These are phyloP conservation scores for Labeo catla DNA, from an alignment of 2,113 vertebrate species.

Conservation along the genomic window DNA sequence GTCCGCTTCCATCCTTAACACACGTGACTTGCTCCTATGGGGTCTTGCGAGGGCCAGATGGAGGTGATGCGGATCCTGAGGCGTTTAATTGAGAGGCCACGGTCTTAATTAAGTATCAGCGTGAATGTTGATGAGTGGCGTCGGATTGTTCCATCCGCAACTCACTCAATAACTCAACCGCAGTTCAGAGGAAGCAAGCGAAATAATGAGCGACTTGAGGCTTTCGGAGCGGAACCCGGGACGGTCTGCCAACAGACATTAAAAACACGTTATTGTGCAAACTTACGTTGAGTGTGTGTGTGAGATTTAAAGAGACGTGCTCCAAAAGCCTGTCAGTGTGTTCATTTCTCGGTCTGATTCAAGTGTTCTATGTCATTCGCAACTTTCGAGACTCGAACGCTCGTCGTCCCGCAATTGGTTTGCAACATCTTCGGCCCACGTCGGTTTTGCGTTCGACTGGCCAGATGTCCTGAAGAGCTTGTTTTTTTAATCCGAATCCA, in stretches of 20 bases:
- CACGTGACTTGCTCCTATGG: constrained; percentile 4
- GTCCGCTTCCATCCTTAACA: constrained; percentile 53
- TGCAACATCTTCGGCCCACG: constrained; percentile 26
- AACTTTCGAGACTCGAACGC: constrained; percentile 2
- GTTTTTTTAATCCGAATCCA: constrained; percentile 36
- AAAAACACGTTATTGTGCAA: constrained; percentile 51
- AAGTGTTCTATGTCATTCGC: constrained; percentile 31
- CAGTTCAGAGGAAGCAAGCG: constrained; percentile 49
- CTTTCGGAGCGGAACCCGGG: constrained; percentile 40
- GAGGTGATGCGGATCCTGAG: background rate
- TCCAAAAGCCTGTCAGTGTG: constrained; percentile 37
- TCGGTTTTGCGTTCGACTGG: constrained; percentile 26
- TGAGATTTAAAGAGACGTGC: constrained; percentile 10
- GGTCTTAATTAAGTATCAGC: constrained; percentile 39
- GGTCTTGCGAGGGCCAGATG: background rate
- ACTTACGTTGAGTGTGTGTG: background rate
- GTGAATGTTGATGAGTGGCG: constrained; percentile 40
- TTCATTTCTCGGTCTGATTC: constrained; percentile 22
- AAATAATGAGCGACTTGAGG: constrained; percentile 52
- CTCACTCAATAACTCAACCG: constrained; percentile 46
- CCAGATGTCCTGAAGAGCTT: constrained; percentile 37
- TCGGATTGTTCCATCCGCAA: constrained; percentile 33
- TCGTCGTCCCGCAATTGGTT: background rate
- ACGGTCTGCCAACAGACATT: constrained; percentile 45
- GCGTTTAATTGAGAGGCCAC: constrained; percentile 9